Evolutionary conservation across 2,113 vertebrate genomes (phyloP).

Genomic region (Octodon degus): DNA sequence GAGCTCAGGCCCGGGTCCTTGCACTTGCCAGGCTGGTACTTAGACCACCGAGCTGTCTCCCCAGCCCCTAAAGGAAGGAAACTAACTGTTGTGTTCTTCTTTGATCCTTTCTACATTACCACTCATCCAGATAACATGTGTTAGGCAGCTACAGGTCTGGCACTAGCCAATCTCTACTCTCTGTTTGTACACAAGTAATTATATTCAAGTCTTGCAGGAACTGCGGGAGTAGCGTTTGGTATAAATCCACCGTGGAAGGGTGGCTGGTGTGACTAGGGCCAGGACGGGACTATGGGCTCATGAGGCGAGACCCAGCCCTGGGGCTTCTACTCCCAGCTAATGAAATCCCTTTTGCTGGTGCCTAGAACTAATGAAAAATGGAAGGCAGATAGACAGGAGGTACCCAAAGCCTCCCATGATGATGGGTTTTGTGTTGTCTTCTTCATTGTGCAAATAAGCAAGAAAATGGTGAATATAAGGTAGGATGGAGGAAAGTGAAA

Average conservation of each 20-base stretch:
- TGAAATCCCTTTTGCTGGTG: conserved; percentile 9
- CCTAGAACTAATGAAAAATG: neutral
- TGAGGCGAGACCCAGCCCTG: neutral
- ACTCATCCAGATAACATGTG: conserved; percentile 6
- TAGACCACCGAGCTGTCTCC: too few species aligned
- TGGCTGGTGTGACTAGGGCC: neutral
- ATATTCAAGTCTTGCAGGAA: neutral
- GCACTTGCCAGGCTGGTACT: too few species aligned
- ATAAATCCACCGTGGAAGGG: neutral
- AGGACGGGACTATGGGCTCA: neutral
- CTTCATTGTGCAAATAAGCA: neutral
- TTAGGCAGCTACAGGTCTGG: neutral
- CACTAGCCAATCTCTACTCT: neutral
- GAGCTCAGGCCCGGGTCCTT: too few species aligned
- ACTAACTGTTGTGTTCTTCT: neutral
- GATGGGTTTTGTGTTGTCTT: neutral
- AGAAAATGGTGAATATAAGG: neutral
- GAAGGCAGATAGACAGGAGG: neutral
- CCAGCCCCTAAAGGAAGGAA: neutral
- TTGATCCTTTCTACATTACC: conserved; percentile 8
- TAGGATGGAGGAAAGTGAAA: neutral
- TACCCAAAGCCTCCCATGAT: neutral
- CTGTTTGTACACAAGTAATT: conserved; percentile 24
- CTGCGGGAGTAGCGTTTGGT: neutral
- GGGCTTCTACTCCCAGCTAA: conserved; percentile 16